Base-by-base conservation (phyloP, 2,113 vertebrate genomes). In the Rana temporaria region DNA sequence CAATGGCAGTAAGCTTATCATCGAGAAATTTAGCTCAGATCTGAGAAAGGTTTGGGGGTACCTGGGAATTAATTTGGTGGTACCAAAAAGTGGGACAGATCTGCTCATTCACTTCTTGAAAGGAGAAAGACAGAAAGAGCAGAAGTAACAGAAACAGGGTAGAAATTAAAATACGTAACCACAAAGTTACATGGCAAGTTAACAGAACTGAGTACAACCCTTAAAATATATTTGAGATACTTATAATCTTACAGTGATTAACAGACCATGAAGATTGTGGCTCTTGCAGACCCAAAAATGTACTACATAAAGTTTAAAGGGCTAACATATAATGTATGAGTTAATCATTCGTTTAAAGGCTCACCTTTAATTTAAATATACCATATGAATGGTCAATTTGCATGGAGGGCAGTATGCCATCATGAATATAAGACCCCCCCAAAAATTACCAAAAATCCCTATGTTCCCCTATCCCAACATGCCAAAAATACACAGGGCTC, bases 11-110 rank as follows among this genome's bases (percentile, higher is more conserved):
- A 89, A 94, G 92, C 91, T 91, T 95, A 93, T 94, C 92, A 94
- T 93, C 95, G 91, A 93, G 94, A 95, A 93, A 96, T 92, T 88
- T 91, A 90, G 94, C 93, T 96, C 94, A 93, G 91, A 92, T 93
- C 90, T 24, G 89, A 94, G 91, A 93, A 93, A 94, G 94, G 94
- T 69, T 11, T 92, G 93, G 92, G 93, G 93, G 93, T 84, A 95
- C 94, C 94, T 95, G 96, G 96, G 95, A 95, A 97, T 96, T 96
- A 95, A 91, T 92, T 95, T 91, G 91, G 92, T 88, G 92, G 93
- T 96, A 96, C 94, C 95, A 97, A 95, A 74, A 93, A 89, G 91
- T 96, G 93, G 93, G 92, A 94, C 90, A 90, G 93, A 94, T 91
- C 93, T 95, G 93, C 92, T 93, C 94, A 93, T 95, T 96, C 92